A percentile compares a stretch with the other conserved stretches of the same genome.
phyloP scores from a whole-genome alignment of 2,797 vertebrate genomes.

The Philypnodon macrostomus region DNA sequence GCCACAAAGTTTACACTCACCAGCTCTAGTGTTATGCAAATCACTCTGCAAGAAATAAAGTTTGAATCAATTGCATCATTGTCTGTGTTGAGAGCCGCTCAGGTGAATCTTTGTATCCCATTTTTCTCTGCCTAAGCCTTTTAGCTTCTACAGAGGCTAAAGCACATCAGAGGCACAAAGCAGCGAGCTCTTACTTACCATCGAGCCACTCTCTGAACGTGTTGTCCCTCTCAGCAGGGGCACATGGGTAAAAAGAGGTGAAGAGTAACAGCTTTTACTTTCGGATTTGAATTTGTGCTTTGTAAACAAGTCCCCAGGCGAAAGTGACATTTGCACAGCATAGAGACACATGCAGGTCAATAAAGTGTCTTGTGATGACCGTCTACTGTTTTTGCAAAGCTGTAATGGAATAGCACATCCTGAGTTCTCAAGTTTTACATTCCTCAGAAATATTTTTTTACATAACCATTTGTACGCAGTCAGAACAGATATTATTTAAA shows the following conservation, averaged over 20 bases:
- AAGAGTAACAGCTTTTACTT: constrained; percentile 53
- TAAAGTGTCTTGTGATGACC: constrained; percentile 30
- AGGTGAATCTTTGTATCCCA: constrained; percentile 39
- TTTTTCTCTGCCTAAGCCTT: constrained; percentile 29
- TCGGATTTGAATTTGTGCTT: constrained; percentile 43
- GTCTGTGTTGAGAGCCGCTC: constrained; percentile 36
- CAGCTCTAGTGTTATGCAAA: constrained; percentile 24
- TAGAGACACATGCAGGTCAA: constrained; percentile 14
- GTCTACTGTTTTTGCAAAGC: constrained; percentile 14
- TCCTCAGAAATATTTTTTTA: no score
- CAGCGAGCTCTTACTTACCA: constrained; percentile 48
- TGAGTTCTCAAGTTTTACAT: no score
- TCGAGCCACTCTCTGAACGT: constrained; percentile 45
- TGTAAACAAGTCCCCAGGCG: constrained; percentile 39
- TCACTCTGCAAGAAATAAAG: constrained; percentile 23
- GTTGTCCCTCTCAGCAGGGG: constrained; percentile 43
- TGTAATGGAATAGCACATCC: constrained; percentile 16
- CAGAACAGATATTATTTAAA: no score
- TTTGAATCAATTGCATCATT: constrained; percentile 29
- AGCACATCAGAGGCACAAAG: constrained; percentile 25
- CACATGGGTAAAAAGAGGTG: constrained; percentile 37
- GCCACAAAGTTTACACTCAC: constrained; percentile 1
- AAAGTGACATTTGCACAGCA: constrained; percentile 35
- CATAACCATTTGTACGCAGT: no score
- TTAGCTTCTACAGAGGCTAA: constrained; percentile 39